Base-by-base conservation (phyloP, 2,888 invertebrate species). In the Cecidostiba fungosa region DNA sequence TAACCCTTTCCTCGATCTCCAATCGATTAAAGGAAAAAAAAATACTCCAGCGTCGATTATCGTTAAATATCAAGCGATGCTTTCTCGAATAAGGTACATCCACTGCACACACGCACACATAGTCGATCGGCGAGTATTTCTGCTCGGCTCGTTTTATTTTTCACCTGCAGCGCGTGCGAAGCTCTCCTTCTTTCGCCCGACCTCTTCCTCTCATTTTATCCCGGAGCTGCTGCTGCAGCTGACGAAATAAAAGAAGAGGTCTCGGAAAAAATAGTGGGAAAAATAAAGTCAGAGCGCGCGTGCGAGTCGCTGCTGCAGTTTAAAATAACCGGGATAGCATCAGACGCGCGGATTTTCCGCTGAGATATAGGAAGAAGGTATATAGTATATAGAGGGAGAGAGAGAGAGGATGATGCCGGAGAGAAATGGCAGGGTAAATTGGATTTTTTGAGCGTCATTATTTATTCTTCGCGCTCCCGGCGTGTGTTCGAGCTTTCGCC, bases 261-360 rank as follows among this genome's bases (percentile, higher is more conserved):
- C 19, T 5, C 1, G 47, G 36, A 36, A 54, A n/a, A 29, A 36
- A 36, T 39, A 73, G 39, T 23, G 5, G 36, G 50, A 76, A 77
- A 82, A 69, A 16, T 19, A 26, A 69, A 82, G 43, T 26, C 82
- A 14, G 66, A 14, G 19, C 23, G 6, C 16, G 23, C 23, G 29
- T 26, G 59, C 62, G 54, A n/a, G 19, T 50, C 26, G 76, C 82
- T 43, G 50, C 50, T n/a, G 70, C 76, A 76, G 43, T 84, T 84
- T 84, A 74, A 78, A 84, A 78, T 84, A 74, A 84, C 74, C 47
- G 47, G 43, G 14, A 74, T 83, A 72, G 47, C 77, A 62, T 26
- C 72, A n/a, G 19, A 19, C 19, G 5, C 66, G 26, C 43, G 70
- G 82, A 77, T 83, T 83, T 72, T 14, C 82, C 26, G 12, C 23